A percentile compares a stretch with the other conserved stretches of the same genome.
phyloP scores from a whole-genome alignment of 2,113 vertebrate genomes.

The Physeter macrocephalus region DNA sequence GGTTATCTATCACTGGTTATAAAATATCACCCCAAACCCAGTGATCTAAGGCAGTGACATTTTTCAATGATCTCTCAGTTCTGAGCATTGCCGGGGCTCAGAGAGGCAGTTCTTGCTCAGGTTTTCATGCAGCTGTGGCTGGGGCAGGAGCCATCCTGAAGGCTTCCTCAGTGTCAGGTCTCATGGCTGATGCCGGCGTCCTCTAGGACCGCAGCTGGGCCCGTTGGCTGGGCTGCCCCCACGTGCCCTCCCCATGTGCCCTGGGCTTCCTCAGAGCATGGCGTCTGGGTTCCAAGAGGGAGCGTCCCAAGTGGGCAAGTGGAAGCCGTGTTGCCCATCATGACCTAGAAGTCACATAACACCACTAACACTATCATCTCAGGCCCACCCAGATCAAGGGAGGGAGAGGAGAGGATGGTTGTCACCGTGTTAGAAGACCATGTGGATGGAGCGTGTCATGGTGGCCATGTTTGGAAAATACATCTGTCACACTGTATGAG shows the following conservation, averaged over 20 bases:
- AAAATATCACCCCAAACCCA: background rate
- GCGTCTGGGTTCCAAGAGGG: background rate
- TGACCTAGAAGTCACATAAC: background rate
- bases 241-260: background rate
- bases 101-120: fast-evolving
- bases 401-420: fast-evolving
- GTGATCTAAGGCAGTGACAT: background rate
- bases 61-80: background rate
- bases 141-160: background rate
- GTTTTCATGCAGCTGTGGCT: background rate
- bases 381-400: background rate
- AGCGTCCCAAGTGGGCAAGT: fast-evolving
- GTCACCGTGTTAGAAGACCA: background rate
- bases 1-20: no score
- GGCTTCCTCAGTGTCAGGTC: background rate
- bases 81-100: background rate
- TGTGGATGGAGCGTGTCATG: background rate
- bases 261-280: background rate
- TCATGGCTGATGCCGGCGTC: background rate
- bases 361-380: background rate
- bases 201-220: background rate
- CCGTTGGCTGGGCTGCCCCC: background rate
- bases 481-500: background rate
- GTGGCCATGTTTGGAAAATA: background rate
- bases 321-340: background rate